Evolutionary conservation across 2,113 vertebrate species (phyloP).

Genomic region (Narcine bancroftii): DNA sequence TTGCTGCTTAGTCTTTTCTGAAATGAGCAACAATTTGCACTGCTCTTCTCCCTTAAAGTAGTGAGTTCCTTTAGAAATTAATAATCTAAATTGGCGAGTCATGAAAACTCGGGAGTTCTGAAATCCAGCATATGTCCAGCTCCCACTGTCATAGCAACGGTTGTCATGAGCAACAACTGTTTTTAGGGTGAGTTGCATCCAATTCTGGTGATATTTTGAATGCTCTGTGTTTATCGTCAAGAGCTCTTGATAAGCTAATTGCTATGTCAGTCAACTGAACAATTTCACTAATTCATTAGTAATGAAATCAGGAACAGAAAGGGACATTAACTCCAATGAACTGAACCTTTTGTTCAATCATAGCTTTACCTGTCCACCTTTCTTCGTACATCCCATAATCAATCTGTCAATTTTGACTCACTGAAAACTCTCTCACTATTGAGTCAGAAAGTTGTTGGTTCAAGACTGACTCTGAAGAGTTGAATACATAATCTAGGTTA

Average conservation of each 20-base stretch:
- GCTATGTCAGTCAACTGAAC: neutral
- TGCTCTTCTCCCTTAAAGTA: neutral
- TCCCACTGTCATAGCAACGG: conserved; percentile 5
- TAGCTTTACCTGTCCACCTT: neutral
- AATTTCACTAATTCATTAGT: neutral
- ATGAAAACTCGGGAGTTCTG: neutral
- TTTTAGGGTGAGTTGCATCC: neutral
- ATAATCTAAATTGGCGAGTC: neutral
- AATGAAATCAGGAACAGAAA: neutral
- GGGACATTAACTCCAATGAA: neutral
- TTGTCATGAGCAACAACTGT: neutral
- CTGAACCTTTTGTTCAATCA: neutral
- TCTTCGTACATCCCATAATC: neutral
- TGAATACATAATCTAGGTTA: neutral
- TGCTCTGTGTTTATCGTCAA: neutral
- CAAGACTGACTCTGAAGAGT: neutral
- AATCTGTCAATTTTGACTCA: neutral
- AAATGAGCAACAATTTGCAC: neutral
- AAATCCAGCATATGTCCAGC: neutral
- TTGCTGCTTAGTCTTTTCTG: neutral
- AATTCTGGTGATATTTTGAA: neutral
- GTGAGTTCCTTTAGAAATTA: neutral
- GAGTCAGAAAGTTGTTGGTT: neutral
- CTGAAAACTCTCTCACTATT: neutral
- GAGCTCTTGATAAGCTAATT: conserved; percentile 15